These are phyloP conservation scores for Brachionus angularis DNA, from an alignment of 1,140 invertebrate genomes.

Conservation along the genomic window DNA sequence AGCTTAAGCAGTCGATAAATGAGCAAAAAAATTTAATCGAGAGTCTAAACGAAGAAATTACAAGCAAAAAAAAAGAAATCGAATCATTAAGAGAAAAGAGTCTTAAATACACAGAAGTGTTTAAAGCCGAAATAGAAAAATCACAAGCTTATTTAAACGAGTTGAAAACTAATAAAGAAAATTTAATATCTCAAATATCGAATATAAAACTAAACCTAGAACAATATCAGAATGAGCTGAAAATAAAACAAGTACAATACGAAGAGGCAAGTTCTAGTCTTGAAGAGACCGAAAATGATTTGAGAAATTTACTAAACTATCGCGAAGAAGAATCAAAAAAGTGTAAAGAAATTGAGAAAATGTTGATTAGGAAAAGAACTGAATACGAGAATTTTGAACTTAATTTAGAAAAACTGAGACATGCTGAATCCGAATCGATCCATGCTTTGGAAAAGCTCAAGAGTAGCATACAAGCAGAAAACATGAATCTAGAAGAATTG, in stretches of 20 bases:
- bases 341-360: background rate
- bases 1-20: constrained; percentile 3
- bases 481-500: constrained; percentile 8
- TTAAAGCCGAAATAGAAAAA: constrained; percentile 3
- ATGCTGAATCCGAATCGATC: background rate
- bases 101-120: constrained; percentile 13
- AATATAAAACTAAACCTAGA: constrained; percentile 14
- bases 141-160: background rate
- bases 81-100: constrained; percentile 11
- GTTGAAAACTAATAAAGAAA: background rate
- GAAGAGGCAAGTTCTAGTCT: constrained; percentile 4
- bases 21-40: constrained; percentile 17
- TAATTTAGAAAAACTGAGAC: background rate
- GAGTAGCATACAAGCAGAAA: background rate
- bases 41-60: constrained; percentile 15
- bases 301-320: background rate
- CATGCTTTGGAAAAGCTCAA: background rate
- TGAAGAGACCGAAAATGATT: constrained; percentile 11
- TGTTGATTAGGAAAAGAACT: background rate
- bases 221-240: background rate
- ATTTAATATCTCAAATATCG: background rate
- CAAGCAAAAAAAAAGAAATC: constrained; percentile 26
- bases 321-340: constrained; percentile 22
- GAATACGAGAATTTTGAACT: background rate
- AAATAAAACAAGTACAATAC: background rate